phyloP scores from a whole-genome alignment of 2,797 vertebrate species.

The Myiotriccus ornatus region DNA sequence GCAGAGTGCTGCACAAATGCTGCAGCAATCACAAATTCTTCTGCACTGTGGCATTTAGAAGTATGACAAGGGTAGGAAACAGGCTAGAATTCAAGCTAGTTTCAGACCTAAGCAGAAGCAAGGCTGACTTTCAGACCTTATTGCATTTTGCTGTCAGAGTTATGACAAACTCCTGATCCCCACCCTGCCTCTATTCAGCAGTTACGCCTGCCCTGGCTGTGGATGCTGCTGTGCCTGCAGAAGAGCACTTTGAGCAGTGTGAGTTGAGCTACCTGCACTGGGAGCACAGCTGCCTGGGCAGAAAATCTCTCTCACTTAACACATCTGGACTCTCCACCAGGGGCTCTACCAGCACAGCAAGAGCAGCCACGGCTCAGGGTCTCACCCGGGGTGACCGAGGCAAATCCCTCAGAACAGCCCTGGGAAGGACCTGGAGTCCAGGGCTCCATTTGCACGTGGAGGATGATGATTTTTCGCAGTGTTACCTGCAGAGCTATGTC shows the following conservation, averaged over 20 bases:
- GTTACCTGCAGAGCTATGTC: neutral
- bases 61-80: neutral
- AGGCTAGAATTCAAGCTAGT: neutral
- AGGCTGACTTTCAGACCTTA: neutral
- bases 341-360: neutral
- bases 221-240: neutral
- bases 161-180: rapidly evolving
- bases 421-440: rapidly evolving
- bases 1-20: neutral
- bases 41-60: neutral
- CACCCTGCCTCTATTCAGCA: neutral
- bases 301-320: neutral
- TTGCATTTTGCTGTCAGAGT: neutral
- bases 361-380: neutral
- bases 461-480: neutral
- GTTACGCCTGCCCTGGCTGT: rapidly evolving
- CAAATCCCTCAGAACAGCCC: neutral
- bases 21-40: neutral
- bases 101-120: neutral
- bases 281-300: neutral
- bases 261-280: neutral
- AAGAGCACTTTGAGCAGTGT: neutral
- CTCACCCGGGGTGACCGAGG: rapidly evolving
- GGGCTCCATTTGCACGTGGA: neutral
- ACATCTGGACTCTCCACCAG: neutral